These are phyloP conservation scores for Mayetiola destructor DNA, from an alignment of 2,888 invertebrate species.

Conservation along the genomic window DNA sequence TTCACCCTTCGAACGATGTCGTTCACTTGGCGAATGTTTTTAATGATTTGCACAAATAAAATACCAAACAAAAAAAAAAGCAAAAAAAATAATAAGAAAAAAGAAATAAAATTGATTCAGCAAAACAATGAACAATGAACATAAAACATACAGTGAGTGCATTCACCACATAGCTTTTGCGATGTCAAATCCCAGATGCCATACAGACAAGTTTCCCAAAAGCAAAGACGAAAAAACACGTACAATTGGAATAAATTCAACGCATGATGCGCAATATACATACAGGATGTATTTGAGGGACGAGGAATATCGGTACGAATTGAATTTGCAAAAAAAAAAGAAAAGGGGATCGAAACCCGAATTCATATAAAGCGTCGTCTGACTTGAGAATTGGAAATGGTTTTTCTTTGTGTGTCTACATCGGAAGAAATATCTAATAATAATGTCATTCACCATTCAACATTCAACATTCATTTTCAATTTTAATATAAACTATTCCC, in stretches of 20 bases:
- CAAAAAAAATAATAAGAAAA: neutral
- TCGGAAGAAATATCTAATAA: neutral
- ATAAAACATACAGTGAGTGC: too few relatives aligned
- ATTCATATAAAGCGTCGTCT: neutral
- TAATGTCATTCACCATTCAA: conserved; percentile 6
- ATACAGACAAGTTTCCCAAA: neutral
- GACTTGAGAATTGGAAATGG: neutral
- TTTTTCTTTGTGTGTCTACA: conserved; percentile 5
- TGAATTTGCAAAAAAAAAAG: too few relatives aligned
- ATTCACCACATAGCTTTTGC: conserved; percentile 13
- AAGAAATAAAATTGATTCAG: neutral
- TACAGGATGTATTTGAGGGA: neutral
- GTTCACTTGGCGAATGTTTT: neutral
- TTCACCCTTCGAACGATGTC: neutral
- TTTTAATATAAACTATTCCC: too few relatives aligned
- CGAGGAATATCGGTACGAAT: too few relatives aligned
- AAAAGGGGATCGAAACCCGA: neutral
- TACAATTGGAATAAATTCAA: neutral
- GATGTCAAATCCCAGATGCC: too few relatives aligned
- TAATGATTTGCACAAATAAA: conserved; percentile 1
- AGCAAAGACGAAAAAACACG: too few relatives aligned
- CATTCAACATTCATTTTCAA: too few relatives aligned
- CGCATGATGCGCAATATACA: neutral
- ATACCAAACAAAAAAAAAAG: neutral
- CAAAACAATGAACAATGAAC: neutral